These are phyloP conservation scores for Poecilia wingei DNA, from an alignment of 2,797 vertebrate genomes.

Conservation along the genomic window DNA sequence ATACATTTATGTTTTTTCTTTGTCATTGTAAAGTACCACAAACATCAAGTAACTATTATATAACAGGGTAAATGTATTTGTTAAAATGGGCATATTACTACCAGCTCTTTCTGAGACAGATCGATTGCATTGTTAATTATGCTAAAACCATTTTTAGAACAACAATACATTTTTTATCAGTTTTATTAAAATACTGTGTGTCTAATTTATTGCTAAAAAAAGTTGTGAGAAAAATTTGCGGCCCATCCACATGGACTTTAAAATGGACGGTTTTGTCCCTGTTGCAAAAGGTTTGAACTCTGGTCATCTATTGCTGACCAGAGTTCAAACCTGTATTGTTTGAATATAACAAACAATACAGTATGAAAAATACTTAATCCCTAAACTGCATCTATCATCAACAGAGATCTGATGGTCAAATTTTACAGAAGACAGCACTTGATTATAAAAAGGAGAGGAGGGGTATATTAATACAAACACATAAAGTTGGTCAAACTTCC, in stretches of 20 bases:
- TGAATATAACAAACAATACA: background rate
- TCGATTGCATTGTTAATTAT: background rate
- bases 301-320: background rate
- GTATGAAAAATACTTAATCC: background rate
- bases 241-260: background rate
- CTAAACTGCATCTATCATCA: background rate
- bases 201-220: background rate
- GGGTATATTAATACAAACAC: no score
- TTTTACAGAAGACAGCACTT: background rate
- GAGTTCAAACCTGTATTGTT: no score
- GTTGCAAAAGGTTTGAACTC: background rate
- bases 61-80: background rate
- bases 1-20: background rate
- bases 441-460: background rate
- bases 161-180: background rate
- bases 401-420: background rate
- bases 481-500: background rate
- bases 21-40: background rate
- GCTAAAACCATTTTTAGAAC: background rate
- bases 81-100: background rate
- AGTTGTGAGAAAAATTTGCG: background rate
- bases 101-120: background rate
- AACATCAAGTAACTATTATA: background rate
- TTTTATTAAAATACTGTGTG: background rate
- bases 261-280: background rate